A percentile compares a stretch with the other conserved stretches of the same genome.
Evolutionary conservation across 2,888 invertebrate genomes (phyloP).

Genomic region (Lamellibrachia columna): DNA sequence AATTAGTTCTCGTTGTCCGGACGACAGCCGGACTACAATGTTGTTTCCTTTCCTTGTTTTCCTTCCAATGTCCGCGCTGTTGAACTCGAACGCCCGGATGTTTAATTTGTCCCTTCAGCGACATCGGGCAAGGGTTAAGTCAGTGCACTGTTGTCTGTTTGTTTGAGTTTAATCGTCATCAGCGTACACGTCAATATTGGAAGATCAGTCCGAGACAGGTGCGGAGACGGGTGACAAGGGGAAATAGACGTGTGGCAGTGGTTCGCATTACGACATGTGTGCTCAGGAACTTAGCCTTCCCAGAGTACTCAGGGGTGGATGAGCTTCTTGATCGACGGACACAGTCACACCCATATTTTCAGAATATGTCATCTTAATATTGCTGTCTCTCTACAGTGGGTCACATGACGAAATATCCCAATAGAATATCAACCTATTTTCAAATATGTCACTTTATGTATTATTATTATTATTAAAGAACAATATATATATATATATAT

Average conservation of each 20-base stretch:
- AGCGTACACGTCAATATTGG: constrained; percentile 12
- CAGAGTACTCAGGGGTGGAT: background rate
- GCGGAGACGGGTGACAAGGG: background rate
- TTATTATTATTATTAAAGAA: too few species aligned
- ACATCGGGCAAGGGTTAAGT: background rate
- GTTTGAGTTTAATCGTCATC: background rate
- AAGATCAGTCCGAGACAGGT: background rate
- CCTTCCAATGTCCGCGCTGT: background rate
- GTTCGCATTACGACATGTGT: background rate
- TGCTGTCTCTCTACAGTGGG: too few species aligned
- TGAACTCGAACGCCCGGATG: background rate
- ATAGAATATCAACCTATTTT: too few species aligned
- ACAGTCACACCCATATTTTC: background rate
- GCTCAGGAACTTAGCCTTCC: background rate
- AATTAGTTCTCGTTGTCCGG: background rate
- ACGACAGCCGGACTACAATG: background rate
- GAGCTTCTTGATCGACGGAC: background rate
- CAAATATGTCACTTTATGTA: too few species aligned
- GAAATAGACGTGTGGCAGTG: background rate
- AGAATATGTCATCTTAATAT: too few species aligned
- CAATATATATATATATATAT: too few species aligned
- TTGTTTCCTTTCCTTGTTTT: background rate
- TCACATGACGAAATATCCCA: too few species aligned
- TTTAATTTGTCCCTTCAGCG: background rate
- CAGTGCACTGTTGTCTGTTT: background rate